phyloP scores from a whole-genome alignment of 2,888 invertebrate genomes.

The Cerceris rybyensis region DNA sequence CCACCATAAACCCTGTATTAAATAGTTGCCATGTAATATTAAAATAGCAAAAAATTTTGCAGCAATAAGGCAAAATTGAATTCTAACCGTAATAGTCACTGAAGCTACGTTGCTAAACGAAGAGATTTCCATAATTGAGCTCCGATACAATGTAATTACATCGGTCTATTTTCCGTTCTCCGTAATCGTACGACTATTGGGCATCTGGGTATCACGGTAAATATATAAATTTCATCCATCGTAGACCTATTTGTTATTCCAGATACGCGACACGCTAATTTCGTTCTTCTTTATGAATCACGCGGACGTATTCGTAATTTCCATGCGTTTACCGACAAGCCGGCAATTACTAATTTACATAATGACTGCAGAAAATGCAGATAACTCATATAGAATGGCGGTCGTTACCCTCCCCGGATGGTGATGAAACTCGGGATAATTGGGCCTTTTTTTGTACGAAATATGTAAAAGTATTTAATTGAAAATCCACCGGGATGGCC shows the following conservation, averaged over 20 bases:
- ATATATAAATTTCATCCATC: neutral
- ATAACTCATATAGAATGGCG: conserved; percentile 8
- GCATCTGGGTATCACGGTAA: neutral
- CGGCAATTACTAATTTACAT: conserved; percentile 69
- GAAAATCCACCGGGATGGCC: conserved; percentile 16
- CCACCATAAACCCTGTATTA: too few species aligned
- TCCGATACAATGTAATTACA: conserved; percentile 15
- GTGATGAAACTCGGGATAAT: conserved; percentile 27
- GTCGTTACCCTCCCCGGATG: conserved; percentile 6
- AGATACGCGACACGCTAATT: conserved; percentile 16
- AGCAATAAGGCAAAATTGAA: too few species aligned
- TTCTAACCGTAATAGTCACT: too few species aligned
- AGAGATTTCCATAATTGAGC: conserved; percentile 38
- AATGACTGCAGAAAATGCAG: conserved; percentile 58
- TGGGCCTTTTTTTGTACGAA: conserved; percentile 8
- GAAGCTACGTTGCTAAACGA: too few species aligned
- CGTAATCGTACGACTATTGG: neutral
- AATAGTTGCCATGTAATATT: too few species aligned
- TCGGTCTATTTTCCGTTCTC: conserved; percentile 17
- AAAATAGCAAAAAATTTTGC: too few species aligned
- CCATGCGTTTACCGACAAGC: conserved; percentile 34
- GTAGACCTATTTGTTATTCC: conserved; percentile 13
- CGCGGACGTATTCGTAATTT: conserved; percentile 25
- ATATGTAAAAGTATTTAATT: conserved; percentile 39
- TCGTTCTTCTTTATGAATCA: conserved; percentile 16